These are phyloP conservation scores for Ciona savignyi DNA, from an alignment of 23 tunicate genomes.

Conservation along the genomic window DNA sequence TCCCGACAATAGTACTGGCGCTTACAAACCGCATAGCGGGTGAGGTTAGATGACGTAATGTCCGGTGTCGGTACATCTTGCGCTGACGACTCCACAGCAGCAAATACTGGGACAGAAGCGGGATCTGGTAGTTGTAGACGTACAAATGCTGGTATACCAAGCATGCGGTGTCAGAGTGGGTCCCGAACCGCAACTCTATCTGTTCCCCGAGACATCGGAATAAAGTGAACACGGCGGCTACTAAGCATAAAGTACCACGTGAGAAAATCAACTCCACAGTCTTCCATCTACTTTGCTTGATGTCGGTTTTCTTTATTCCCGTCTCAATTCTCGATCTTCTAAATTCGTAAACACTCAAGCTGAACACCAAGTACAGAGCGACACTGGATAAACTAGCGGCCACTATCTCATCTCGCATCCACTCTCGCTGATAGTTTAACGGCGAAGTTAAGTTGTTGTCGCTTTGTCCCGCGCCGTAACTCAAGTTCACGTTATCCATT, in stretches of 20 bases:
- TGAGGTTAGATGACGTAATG: constrained; percentile 5
- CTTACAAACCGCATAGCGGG: constrained; percentile 1
- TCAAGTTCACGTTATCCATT: too few species aligned
- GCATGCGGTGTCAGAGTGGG: neutral
- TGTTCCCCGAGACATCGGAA: constrained; percentile 8
- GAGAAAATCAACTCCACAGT: constrained; percentile 2
- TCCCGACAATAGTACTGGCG: constrained; percentile 2
- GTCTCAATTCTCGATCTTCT: neutral
- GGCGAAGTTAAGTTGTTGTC: too few species aligned
- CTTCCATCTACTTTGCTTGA: neutral
- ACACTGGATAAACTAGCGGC: neutral
- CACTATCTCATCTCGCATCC: constrained; percentile 5
- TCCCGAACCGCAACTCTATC: neutral
- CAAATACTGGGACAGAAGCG: constrained; percentile 8
- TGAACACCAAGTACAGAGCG: constrained; percentile 5
- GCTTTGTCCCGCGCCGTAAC: too few species aligned
- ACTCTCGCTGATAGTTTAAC: neutral
- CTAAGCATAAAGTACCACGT: neutral
- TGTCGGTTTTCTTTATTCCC: neutral
- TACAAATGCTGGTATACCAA: constrained; percentile 4
- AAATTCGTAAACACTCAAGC: constrained; percentile 4
- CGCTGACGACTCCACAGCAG: constrained; percentile 14
- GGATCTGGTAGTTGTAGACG: constrained; percentile 9
- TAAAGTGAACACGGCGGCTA: constrained; percentile 6
- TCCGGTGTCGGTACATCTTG: constrained; percentile 8